Evolutionary conservation across 2,113 vertebrate genomes (phyloP), one percentile per base, ranked within the genome.

Genomic region (Eonycteris spelaea): DNA sequence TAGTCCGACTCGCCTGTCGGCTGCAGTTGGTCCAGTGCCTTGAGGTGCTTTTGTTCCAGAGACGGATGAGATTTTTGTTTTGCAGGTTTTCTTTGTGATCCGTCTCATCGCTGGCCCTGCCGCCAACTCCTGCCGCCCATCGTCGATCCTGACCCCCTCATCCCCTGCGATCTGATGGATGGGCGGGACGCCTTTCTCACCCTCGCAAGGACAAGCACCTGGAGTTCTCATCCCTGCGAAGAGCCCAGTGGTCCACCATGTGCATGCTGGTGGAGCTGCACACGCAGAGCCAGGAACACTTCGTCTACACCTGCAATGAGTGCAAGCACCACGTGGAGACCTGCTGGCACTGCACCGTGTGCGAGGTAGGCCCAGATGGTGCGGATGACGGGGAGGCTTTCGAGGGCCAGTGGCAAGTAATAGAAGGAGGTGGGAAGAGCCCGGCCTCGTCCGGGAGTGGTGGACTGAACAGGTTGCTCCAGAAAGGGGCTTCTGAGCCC

Each of bases 241-340:
- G 99, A 95, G 99, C 99, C 95, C 99, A 98, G 98, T 99, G 99
- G 99, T 99, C 99, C 92, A 99, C 99, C 94, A 99, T 99, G 99
- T 99, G 99, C 95, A 99, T 99, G 99, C 97, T 99, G 97, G 99
- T 99, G 97, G 99, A 99, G 97, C 98, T 99, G 93, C 99, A 99
- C 97, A 99, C 99, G 73, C 99, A 99, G 98, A 99, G 99, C 98
- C 99, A 99, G 98, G 99, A 99, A 96, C 99, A 99, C 95, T 99
- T 99, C 33, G 99, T 99, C 90, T 99, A 99, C 97, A 99, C 99
- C 94, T 99, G 99, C 98, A 99, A 99, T 0, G 99, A 99, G 97
- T 99, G 99, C 98, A 99, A 99, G 97, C 99, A 99, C 97, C 99
- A 99, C 0, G 99, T 99, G 98, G 99, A 99, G 97, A 99, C 99